phyloP scores from a whole-genome alignment of 1,140 invertebrate genomes.

The Euura saliciscinereae region DNA sequence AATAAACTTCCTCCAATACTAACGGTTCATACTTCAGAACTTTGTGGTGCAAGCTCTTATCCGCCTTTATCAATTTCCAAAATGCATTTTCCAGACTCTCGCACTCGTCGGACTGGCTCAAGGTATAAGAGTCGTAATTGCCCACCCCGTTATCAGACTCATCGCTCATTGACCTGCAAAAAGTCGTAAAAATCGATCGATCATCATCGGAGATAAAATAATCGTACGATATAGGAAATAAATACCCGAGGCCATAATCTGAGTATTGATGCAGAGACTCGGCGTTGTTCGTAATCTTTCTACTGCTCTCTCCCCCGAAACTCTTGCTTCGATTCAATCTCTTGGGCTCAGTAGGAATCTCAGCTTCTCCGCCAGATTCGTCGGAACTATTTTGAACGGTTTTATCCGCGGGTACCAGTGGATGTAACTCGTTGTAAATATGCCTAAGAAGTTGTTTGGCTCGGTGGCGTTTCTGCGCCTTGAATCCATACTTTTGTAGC shows the following conservation, averaged over 20 bases:
- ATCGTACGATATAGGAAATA: too few relatives aligned
- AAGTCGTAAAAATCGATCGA: background rate
- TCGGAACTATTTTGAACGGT: background rate
- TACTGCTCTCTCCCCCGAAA: background rate
- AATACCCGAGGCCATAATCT: background rate
- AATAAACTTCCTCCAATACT: constrained; percentile 50
- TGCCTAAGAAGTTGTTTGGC: constrained; percentile 56
- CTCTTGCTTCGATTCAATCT: background rate
- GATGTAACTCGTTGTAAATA: constrained; percentile 59
- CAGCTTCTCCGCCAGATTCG: constrained; percentile 4
- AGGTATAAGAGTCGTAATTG: constrained; percentile 26
- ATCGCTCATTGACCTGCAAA: constrained; percentile 17
- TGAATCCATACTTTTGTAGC: constrained; percentile 57
- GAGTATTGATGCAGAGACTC: background rate
- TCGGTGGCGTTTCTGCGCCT: constrained; percentile 48
- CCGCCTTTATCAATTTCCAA: constrained; percentile 39
- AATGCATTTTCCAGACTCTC: constrained; percentile 43
- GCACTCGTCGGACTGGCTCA: constrained; percentile 16
- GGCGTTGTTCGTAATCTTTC: background rate
- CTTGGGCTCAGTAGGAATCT: background rate
- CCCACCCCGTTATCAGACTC: constrained; percentile 32
- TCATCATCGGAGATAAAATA: too few relatives aligned
- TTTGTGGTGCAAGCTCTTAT: constrained; percentile 50
- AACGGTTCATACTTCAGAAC: constrained; percentile 60
- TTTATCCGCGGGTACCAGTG: constrained; percentile 23